These are phyloP conservation scores for Aphelenchoides avenae DNA, from an alignment of 1,140 invertebrate genomes.

Conservation along the genomic window DNA sequence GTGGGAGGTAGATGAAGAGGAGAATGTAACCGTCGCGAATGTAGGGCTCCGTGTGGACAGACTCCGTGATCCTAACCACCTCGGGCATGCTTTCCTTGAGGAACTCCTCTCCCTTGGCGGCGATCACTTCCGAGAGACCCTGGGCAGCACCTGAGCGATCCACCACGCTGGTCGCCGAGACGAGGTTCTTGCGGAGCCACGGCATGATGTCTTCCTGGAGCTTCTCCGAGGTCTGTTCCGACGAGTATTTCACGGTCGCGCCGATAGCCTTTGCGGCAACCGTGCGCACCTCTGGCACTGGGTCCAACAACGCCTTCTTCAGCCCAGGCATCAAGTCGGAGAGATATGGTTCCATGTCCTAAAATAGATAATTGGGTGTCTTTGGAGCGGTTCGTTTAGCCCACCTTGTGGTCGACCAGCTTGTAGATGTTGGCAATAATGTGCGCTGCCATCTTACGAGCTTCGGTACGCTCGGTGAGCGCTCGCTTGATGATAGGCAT, in stretches of 20 bases:
- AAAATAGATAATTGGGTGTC: slow-evolving; percentile 7
- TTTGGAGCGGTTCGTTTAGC: not conserved
- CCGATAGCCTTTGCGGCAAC: slow-evolving; percentile 89
- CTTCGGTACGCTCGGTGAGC: slow-evolving; percentile 93
- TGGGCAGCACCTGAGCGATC: slow-evolving; percentile 96
- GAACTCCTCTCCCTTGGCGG: slow-evolving; percentile 87
- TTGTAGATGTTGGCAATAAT: slow-evolving; percentile 99
- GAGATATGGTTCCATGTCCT: slow-evolving; percentile 89
- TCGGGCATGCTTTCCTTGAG: slow-evolving; percentile 95
- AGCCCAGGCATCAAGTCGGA: slow-evolving; percentile 92
- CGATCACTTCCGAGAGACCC: slow-evolving; percentile 77
- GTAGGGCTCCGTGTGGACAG: slow-evolving; percentile 76
- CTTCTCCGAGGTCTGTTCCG: slow-evolving; percentile 34
- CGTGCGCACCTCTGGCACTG: slow-evolving; percentile 88
- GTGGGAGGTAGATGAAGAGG: slow-evolving; percentile 99
- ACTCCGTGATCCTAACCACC: slow-evolving; percentile 88
- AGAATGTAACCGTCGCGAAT: slow-evolving; percentile 99
- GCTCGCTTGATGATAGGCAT: slow-evolving; percentile 92
- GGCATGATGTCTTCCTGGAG: slow-evolving; percentile 68
- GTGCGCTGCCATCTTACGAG: slow-evolving; percentile 91
- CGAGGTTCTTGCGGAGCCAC: slow-evolving; percentile 97
- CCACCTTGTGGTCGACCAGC: slow-evolving; percentile 86
- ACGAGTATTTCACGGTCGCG: slow-evolving; percentile 94
- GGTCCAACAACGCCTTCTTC: slow-evolving; percentile 90
- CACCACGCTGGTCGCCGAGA: slow-evolving; percentile 87